Conservation (phyloP, 2,888 invertebrate genomes). For the Perdita meconis region DNA sequence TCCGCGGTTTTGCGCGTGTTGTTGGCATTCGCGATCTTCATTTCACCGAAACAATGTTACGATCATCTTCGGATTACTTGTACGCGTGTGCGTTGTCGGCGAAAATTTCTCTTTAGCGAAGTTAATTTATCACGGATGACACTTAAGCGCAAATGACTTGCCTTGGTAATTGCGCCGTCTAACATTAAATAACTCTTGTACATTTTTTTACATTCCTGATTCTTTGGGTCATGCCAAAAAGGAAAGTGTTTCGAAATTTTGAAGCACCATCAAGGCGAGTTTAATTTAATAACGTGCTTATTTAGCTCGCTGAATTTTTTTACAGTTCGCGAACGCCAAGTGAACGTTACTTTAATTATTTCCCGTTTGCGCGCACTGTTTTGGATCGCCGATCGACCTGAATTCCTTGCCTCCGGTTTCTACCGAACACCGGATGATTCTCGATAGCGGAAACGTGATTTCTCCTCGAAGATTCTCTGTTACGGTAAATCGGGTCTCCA, state of each 20-base stretch:
- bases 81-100: background rate
- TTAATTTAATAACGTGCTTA: slow-evolving; percentile 11
- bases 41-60: slow-evolving; percentile 9
- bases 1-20: slow-evolving; percentile 5
- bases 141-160: background rate
- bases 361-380: slow-evolving; percentile 42
- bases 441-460: slow-evolving; percentile 54
- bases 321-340: slow-evolving; percentile 32
- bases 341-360: slow-evolving; percentile 54
- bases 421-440: slow-evolving; percentile 32
- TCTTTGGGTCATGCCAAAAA: too few species aligned
- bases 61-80: slow-evolving; percentile 4
- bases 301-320: slow-evolving; percentile 25
- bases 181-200: too few species aligned
- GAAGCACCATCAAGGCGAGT: too few species aligned
- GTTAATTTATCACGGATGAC: background rate
- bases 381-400: slow-evolving; percentile 38
- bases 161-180: too few species aligned
- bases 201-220: too few species aligned
- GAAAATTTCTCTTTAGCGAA: background rate
- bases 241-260: too few species aligned
- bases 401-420: slow-evolving; percentile 34
- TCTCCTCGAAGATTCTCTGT: slow-evolving; percentile 34
- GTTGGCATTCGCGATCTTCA: slow-evolving; percentile 9
- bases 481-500: slow-evolving; percentile 37